phyloP scores from a whole-genome alignment of 2,797 vertebrate species.

The Nyctalus aviator region DNA sequence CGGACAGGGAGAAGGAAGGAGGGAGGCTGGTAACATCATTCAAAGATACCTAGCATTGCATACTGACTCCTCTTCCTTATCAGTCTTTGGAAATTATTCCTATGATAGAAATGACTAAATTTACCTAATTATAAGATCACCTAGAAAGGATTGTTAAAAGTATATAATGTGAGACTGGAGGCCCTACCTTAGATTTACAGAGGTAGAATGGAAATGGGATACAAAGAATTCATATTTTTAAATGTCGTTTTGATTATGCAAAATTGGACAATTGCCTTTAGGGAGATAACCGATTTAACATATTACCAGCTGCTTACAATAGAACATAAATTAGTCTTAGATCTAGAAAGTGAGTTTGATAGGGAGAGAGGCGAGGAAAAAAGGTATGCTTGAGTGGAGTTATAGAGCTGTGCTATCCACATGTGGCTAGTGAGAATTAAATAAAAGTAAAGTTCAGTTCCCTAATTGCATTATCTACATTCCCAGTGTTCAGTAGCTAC shows the following conservation, averaged over 20 bases:
- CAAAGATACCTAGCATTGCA: background rate
- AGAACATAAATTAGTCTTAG: background rate
- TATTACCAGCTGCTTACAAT: background rate
- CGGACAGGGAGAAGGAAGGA: rapidly evolving
- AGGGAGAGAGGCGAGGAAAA: background rate
- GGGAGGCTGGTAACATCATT: background rate
- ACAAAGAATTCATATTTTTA: background rate
- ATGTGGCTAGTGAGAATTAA: background rate
- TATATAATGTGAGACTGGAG: background rate
- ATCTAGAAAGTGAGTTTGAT: background rate
- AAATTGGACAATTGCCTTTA: background rate
- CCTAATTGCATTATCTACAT: background rate
- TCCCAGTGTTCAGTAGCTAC: background rate
- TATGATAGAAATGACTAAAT: background rate
- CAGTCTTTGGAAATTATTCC: background rate
- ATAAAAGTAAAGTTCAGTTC: background rate
- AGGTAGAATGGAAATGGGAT: background rate
- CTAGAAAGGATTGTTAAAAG: background rate
- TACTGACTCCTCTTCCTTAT: background rate
- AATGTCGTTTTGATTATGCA: background rate
- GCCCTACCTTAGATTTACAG: background rate
- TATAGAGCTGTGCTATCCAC: background rate
- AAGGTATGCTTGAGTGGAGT: background rate
- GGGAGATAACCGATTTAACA: background rate
- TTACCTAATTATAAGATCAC: background rate